These are phyloP conservation scores for Heliconius aoede DNA, from an alignment of 2,888 invertebrate species.

Conservation along the genomic window DNA sequence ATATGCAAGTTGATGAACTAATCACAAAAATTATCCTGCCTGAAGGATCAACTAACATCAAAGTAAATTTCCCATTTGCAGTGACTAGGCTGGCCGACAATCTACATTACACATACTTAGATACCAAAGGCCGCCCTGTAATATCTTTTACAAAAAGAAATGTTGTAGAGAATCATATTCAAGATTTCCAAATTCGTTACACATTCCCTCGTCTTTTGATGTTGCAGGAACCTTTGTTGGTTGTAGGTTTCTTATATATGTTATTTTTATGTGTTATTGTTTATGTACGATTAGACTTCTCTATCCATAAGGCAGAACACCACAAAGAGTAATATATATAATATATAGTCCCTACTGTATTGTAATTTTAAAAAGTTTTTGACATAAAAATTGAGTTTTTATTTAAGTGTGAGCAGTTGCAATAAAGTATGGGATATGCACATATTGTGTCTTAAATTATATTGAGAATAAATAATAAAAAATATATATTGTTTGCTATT, in stretches of 20 bases:
- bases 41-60: constrained; percentile 93
- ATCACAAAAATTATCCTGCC: constrained; percentile 95
- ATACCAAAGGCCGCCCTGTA: constrained; percentile 96
- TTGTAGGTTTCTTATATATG: constrained; percentile 93
- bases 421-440: constrained; percentile 31
- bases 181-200: constrained; percentile 95
- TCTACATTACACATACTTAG: constrained; percentile 96
- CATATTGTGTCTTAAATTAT: constrained; percentile 33
- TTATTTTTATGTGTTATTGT: constrained; percentile 96
- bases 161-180: constrained; percentile 97
- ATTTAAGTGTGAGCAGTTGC: constrained; percentile 20
- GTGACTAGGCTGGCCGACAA: constrained; percentile 89
- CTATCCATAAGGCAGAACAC: constrained; percentile 90
- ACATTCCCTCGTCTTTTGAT: constrained; percentile 93
- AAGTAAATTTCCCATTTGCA: constrained; percentile 91
- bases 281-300: constrained; percentile 97
- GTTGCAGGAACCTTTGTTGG: constrained; percentile 96
- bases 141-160: constrained; percentile 91
- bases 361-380: constrained; percentile 22
- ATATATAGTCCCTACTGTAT: constrained; percentile 49
- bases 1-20: constrained; percentile 96
- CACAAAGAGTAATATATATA: constrained; percentile 77
- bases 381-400: constrained; percentile 8
- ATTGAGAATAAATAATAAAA: constrained; percentile 34
- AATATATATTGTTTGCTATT: constrained; percentile 17